These are phyloP conservation scores for Anguilla rostrata DNA, from an alignment of 2,113 vertebrate species.

Conservation along the genomic window DNA sequence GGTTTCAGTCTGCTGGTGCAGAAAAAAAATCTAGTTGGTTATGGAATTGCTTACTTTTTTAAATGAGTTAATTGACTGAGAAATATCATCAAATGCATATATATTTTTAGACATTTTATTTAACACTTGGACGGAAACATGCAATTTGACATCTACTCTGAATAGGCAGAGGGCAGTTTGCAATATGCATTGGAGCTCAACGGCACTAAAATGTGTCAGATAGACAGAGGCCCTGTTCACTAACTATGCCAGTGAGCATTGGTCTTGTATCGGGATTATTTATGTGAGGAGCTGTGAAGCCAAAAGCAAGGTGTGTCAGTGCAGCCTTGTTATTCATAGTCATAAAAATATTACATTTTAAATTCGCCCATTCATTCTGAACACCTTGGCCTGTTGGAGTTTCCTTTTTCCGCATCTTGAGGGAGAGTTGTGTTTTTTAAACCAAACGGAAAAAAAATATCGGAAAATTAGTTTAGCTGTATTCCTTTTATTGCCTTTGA, in stretches of 20 bases:
- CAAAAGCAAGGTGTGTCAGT: constrained; percentile 70
- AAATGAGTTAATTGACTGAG: constrained; percentile 12
- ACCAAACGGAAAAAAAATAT: constrained; percentile 62
- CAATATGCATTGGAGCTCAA: background rate
- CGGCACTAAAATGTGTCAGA: background rate
- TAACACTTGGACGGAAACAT: constrained; percentile 46
- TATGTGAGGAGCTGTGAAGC: constrained; percentile 60
- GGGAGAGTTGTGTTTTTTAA: constrained; percentile 25
- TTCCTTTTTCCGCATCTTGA: constrained; percentile 41
- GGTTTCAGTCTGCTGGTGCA: no score
- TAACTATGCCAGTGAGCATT: constrained; percentile 64
- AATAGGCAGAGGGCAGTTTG: constrained; percentile 65
- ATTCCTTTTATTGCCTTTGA: constrained; percentile 50
- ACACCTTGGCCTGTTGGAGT: constrained; percentile 43
- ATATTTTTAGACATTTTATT: constrained; percentile 58
- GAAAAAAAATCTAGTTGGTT: no score
- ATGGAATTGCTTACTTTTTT: background rate
- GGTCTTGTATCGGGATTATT: constrained; percentile 65
- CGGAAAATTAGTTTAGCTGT: constrained; percentile 62
- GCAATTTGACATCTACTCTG: constrained; percentile 62
- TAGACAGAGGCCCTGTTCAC: constrained; percentile 59
- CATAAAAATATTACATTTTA: constrained; percentile 65
- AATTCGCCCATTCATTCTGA: constrained; percentile 63
- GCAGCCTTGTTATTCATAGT: constrained; percentile 63
- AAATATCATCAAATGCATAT: constrained; percentile 60